A percentile compares a stretch with the other conserved stretches of the same genome.
phyloP scores from a whole-genome alignment of 37 sponge, comb jelly and placozoan genomes.

The Corticium candelabrum region DNA sequence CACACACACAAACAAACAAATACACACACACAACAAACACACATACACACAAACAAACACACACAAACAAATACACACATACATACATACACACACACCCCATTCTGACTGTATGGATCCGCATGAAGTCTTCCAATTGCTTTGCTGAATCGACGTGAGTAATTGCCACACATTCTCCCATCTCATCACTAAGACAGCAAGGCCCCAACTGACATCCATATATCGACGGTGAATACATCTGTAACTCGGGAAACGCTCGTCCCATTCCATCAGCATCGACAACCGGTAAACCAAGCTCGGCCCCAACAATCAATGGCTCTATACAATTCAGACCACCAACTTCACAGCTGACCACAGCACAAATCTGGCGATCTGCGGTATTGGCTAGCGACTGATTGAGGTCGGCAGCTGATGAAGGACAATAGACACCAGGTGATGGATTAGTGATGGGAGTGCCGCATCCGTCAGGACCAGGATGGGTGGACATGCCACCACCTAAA shows the following conservation, averaged over 20 bases:
- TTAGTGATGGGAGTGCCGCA: neutral
- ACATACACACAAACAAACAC: neutral
- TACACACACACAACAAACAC: too few relatives aligned
- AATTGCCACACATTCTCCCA: conserved; percentile 36
- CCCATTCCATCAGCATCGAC: conserved; percentile 88
- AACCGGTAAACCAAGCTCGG: conserved; percentile 44
- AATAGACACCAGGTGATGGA: neutral
- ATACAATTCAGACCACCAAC: conserved; percentile 65
- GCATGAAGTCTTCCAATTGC: conserved; percentile 50
- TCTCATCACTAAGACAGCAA: conserved; percentile 35
- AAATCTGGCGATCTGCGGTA: conserved; percentile 25
- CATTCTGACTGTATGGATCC: conserved; percentile 43
- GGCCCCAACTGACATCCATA: conserved; percentile 41
- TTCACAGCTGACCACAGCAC: conserved; percentile 44
- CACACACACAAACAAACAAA: too few relatives aligned
- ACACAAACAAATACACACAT: neutral
- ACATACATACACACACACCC: conserved; percentile 36
- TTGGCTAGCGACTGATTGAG: neutral
- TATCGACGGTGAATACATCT: conserved; percentile 73
- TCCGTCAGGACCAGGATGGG: neutral
- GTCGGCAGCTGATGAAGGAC: neutral
- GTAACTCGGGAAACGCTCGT: conserved; percentile 78
- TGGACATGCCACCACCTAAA: neutral
- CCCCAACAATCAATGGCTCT: conserved; percentile 61
- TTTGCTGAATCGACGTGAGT: conserved; percentile 19